Conservation (phyloP, 2,888 invertebrate species). For the Maniola hyperantus region DNA sequence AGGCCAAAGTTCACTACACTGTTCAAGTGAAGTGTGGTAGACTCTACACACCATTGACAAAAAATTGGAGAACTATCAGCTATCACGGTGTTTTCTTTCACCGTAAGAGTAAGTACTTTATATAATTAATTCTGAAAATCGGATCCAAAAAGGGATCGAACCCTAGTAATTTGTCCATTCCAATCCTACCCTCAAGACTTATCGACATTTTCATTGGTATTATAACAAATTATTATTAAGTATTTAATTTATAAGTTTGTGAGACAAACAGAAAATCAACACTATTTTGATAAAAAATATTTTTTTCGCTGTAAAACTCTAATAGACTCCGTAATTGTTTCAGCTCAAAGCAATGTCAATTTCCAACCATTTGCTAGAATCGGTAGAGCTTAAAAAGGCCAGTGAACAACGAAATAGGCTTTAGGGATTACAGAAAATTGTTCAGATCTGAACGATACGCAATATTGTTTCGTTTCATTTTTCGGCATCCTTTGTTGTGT, state of each 20-base stretch:
- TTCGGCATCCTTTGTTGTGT: background rate
- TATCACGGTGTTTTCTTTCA: too few relatives aligned
- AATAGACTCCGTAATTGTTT: background rate
- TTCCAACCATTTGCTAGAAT: conserved; percentile 7
- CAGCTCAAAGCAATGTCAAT: conserved; percentile 4
- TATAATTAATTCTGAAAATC: too few relatives aligned
- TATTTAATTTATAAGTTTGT: background rate
- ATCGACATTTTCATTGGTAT: too few relatives aligned
- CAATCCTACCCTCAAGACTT: too few relatives aligned
- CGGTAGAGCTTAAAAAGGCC: conserved; percentile 10
- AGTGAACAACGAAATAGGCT: conserved; percentile 14
- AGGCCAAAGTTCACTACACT: too few relatives aligned
- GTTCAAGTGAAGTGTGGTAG: too few relatives aligned
- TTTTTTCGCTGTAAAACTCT: background rate
- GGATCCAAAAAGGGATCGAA: too few relatives aligned
- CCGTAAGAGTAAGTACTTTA: too few relatives aligned
- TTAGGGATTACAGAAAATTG: conserved; percentile 15
- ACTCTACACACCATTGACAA: too few relatives aligned
- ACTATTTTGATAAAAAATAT: background rate
- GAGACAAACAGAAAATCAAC: background rate
- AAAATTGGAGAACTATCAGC: too few relatives aligned
- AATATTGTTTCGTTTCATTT: conserved; percentile 3
- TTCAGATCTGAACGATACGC: conserved; percentile 1
- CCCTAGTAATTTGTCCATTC: too few relatives aligned
- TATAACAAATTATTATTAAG: too few relatives aligned